phyloP scores from a whole-genome alignment of 2,113 vertebrate genomes.

The Baryphthengus martii region DNA sequence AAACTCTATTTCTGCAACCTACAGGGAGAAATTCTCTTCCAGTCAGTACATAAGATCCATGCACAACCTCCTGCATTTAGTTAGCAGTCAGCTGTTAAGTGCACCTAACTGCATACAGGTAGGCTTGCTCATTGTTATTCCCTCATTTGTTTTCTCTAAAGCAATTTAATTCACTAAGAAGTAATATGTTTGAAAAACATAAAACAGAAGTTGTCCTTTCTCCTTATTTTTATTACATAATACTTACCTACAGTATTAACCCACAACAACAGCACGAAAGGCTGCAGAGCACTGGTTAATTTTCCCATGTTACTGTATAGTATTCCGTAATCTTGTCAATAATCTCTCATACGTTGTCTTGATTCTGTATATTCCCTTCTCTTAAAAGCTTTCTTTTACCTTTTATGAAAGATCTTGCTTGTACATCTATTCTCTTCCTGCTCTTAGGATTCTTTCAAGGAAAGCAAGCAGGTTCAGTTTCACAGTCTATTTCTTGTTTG shows the following conservation, averaged over 20 bases:
- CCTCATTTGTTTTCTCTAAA: background rate
- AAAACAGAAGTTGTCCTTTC: background rate
- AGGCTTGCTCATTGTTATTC: background rate
- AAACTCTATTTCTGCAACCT: background rate
- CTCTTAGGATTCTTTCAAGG: background rate
- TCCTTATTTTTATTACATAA: background rate
- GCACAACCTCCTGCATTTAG: background rate
- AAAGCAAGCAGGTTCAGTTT: background rate
- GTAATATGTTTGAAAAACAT: background rate
- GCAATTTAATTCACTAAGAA: background rate
- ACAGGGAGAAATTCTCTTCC: background rate
- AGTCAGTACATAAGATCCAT: background rate
- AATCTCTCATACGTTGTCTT: background rate
- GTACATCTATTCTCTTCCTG: background rate
- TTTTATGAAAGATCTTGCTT: background rate
- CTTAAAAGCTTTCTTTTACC: background rate
- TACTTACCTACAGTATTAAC: background rate
- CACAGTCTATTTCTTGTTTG: background rate
- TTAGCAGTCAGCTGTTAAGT: background rate
- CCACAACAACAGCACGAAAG: background rate
- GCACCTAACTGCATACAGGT: background rate
- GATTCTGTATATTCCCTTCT: background rate
- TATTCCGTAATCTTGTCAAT: background rate
- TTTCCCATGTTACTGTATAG: background rate
- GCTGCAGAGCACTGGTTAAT: background rate